These are phyloP conservation scores for Petaurus breviceps DNA, from an alignment of 2,113 vertebrate species.

Conservation along the genomic window DNA sequence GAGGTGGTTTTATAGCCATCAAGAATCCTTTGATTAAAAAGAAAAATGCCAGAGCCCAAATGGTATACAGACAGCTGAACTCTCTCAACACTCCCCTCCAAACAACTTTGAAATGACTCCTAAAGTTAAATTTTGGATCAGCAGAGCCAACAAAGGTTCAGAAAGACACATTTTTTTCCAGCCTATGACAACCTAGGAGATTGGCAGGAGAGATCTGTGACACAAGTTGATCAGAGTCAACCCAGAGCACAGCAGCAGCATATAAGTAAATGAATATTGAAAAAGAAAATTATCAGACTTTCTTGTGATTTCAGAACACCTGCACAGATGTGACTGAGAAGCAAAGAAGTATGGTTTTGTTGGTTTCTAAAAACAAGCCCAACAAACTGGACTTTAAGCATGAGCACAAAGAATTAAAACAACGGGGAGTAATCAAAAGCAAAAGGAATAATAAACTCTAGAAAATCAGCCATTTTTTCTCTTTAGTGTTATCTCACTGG, in stretches of 20 bases:
- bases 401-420: background rate
- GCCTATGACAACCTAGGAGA: background rate
- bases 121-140: background rate
- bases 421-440: background rate
- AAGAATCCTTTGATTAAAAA: background rate
- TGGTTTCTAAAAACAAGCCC: background rate
- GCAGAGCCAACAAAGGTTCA: background rate
- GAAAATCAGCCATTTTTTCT: background rate
- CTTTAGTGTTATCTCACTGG: background rate
- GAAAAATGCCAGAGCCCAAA: background rate
- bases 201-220: background rate
- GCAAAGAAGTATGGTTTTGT: background rate
- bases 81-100: background rate
- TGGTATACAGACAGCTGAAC: background rate
- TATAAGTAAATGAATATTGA: background rate
- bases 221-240: background rate
- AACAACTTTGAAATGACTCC: background rate
- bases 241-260: background rate
- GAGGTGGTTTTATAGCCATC: background rate
- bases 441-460: background rate
- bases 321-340: background rate
- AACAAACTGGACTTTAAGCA: background rate
- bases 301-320: background rate
- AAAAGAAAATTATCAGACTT: background rate
- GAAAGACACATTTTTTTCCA: background rate